Percentiles rank a stretch among this genome's conserved stretches.
Conservation (phyloP, 2,888 invertebrate genomes). For the Apodemia mormo region DNA sequence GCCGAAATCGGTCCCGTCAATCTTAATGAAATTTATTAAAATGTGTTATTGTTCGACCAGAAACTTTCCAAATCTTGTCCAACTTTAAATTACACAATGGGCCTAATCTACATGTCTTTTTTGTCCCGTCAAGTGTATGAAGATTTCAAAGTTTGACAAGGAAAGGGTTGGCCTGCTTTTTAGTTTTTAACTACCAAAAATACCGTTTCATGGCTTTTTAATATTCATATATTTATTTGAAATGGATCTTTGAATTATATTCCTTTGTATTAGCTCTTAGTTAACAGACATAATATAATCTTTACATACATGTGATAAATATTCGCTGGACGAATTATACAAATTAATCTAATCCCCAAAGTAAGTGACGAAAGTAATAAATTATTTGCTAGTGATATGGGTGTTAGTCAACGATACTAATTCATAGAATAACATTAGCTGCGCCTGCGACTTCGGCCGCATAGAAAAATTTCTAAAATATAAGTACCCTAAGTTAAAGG, state of each 20-base stretch:
- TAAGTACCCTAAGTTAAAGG: too few species aligned
- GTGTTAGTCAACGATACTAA: too few species aligned
- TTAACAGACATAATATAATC: too few species aligned
- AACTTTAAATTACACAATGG: constrained; percentile 70
- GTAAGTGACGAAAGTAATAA: too few species aligned
- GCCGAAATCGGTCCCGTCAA: constrained; percentile 72
- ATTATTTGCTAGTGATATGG: too few species aligned
- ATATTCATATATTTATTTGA: constrained; percentile 47
- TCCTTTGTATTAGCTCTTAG: too few species aligned
- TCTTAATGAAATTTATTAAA: constrained; percentile 79
- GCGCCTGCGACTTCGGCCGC: too few species aligned
- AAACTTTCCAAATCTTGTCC: constrained; percentile 66
- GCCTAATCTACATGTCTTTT: constrained; percentile 63
- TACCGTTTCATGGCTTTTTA: constrained; percentile 55
- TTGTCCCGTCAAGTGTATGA: constrained; percentile 60
- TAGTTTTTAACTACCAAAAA: constrained; percentile 60
- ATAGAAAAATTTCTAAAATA: too few species aligned
- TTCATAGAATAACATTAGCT: too few species aligned
- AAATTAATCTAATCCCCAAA: too few species aligned
- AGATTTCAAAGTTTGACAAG: constrained; percentile 66
- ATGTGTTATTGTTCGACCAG: constrained; percentile 74
- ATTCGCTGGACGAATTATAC: too few species aligned
- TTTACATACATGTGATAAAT: too few species aligned
- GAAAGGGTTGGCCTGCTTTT: constrained; percentile 66
- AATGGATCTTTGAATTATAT: constrained; percentile 37